Evolutionary conservation across 2,113 vertebrate species (phyloP), one percentile per base, ranked within the genome.

Genomic region (Tinamus guttatus): DNA sequence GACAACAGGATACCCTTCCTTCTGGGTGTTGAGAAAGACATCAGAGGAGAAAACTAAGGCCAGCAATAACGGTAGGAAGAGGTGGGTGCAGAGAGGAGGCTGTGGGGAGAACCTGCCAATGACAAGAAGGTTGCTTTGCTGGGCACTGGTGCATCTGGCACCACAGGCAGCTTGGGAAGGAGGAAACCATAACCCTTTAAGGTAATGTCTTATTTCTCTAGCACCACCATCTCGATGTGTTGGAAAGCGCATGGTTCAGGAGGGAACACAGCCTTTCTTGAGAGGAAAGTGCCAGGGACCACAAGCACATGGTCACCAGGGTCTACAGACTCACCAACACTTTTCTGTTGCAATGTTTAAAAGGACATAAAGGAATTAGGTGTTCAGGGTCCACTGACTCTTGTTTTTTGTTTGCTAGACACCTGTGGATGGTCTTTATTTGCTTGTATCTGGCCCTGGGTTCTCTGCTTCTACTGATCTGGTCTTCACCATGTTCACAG

Each of bases 191-290:
- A 83, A 56, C 47, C 68, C 74, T 24, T 70, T 9, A 56, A 30
- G n/a, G 34, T n/a, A 11, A 43, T 0, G 30, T 15, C 22, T 76
- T 34, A 28, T 47, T 47, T 25, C 56, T 20, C n/a, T 75, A 51
- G 74, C 6, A 9, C 2, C 6, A 49, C 40, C 62, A 25, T 12
- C 19, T 27, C 5, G 12, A 32, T 13, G 24, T 18, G 36, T 9
- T 6, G 27, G 38, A 63, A 63, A 7, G 24, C 24, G 11, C 7
- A 27, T 7, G 36, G 10, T 64, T 24, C 4, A 0, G 45, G 67
- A 64, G 19, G 30, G 60, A 40, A 34, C 47, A 32, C 5, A 43
- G 17, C 0, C 0, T 1, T 2, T 0, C 0, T 0, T 40, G 17
- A 30, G 36, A 63, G 36, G 34, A 24, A 51, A 3, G 1, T 6